Conservation (phyloP, 2,113 vertebrate genomes). For the Hyperoodon ampullatus region DNA sequence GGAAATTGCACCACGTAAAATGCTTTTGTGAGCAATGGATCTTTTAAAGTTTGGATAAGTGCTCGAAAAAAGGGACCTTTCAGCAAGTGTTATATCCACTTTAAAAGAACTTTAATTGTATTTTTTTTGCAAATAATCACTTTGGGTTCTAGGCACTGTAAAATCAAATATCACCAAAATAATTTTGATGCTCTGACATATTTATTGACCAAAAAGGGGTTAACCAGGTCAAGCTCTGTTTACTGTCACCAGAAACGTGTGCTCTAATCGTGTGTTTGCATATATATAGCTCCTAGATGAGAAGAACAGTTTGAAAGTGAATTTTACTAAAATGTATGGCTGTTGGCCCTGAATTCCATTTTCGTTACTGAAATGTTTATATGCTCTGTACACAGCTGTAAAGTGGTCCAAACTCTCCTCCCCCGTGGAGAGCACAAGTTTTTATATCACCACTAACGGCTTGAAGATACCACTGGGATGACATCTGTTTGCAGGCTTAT, state of each 20-base stretch:
- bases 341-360: background rate
- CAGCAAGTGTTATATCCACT: slow-evolving; percentile 44
- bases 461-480: background rate
- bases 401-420: background rate
- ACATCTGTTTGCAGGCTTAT: slow-evolving; percentile 44
- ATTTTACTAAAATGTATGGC: background rate
- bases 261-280: background rate
- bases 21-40: background rate
- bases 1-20: background rate
- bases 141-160: slow-evolving; percentile 22
- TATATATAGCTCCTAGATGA: slow-evolving; percentile 45
- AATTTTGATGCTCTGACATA: background rate
- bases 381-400: background rate
- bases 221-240: background rate
- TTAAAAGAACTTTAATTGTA: slow-evolving; percentile 64
- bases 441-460: slow-evolving; percentile 15
- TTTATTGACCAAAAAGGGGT: slow-evolving; percentile 53
- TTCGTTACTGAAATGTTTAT: slow-evolving; percentile 45
- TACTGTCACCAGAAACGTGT: background rate
- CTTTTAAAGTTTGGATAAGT: background rate
- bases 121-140: slow-evolving; percentile 54
- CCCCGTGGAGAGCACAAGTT: background rate
- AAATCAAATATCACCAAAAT: slow-evolving; percentile 31
- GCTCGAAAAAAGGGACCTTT: slow-evolving; percentile 40
- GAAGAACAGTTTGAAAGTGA: background rate